phyloP scores from a whole-genome alignment of 1,140 invertebrate genomes.

The Diabrotica undecimpunctata region DNA sequence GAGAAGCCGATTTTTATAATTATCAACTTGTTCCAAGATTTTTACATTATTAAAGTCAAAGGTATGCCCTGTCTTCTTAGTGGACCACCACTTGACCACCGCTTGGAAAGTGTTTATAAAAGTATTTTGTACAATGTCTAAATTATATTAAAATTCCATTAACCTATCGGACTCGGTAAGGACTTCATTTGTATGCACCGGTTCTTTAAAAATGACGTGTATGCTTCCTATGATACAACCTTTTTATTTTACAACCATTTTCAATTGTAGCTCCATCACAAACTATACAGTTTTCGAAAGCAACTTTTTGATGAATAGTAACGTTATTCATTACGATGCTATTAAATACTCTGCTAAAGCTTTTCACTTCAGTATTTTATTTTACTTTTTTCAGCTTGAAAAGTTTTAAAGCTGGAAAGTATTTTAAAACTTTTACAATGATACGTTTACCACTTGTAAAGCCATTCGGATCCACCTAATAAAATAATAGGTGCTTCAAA shows the following conservation, averaged over 20 bases:
- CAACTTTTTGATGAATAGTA: constrained; percentile 71
- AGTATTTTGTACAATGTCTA: neutral
- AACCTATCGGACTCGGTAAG: constrained; percentile 56
- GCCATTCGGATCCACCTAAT: no score
- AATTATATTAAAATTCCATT: constrained; percentile 57
- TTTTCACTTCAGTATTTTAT: constrained; percentile 68
- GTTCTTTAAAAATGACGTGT: constrained; percentile 52
- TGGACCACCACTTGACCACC: no score
- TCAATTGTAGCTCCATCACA: constrained; percentile 63
- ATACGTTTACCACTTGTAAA: no score
- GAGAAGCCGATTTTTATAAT: no score
- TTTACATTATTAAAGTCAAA: no score
- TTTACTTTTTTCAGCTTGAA: no score
- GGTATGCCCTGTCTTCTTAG: no score
- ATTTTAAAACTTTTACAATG: no score
- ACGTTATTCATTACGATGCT: constrained; percentile 86
- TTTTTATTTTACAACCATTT: constrained; percentile 62
- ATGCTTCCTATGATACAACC: constrained; percentile 68
- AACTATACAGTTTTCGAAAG: constrained; percentile 70
- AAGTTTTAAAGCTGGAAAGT: no score
- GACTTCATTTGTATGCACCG: constrained; percentile 53
- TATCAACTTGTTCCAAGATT: no score
- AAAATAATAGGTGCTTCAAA: no score
- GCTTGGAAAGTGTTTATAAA: neutral
- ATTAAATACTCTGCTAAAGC: constrained; percentile 76